Evolutionary conservation across 2,888 invertebrate genomes (phyloP), one percentile per base, ranked within the genome.

Genomic region (Abrostola tripartita): DNA sequence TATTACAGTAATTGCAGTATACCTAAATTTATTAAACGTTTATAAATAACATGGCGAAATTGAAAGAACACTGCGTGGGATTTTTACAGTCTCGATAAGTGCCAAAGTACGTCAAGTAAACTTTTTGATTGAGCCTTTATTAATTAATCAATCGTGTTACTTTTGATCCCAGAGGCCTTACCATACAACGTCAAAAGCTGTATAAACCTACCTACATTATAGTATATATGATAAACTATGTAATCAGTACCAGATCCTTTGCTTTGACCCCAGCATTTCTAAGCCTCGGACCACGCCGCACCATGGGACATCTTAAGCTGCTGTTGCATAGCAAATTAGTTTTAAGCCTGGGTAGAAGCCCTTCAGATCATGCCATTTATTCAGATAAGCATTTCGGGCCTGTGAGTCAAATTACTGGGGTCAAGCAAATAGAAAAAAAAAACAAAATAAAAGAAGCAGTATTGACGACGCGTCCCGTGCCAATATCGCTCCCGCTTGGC

Each of bases 321-420:
- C 24, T 24, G 44, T 47, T 47, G 44, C 44, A 47, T 47, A 47
- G 14, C 44, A 47, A 47, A 47, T 47, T 14, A 47, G 44, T 47
- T 47, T 47, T 47, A 47, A 47, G 44, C 14, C 44, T 47, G 24
- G 24, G 14, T 9, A 44, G n/a, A 41, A n/a, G 44, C 44, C 44
- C 44, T 24, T 47, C 44, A 24, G 24, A 47, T 47, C 44, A 24
- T 9, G 9, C 14, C 4, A 47, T 47, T 47, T 47, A 24, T 44
- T 14, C 44, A 24, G 24, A 9, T 14, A 44, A 44, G 14, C 44
- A 47, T 47, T 24, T 24, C 44, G 14, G 44, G 44, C 7, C 44
- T 24, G n/a, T 1, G 14, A 47, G 44, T 47, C 44, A 47, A 47
- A 47, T 47, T 47, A 47, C 44, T 12, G 12, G 2, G 44, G 44